Conservation (phyloP, 2,113 vertebrate genomes). For the Caretta caretta region DNA sequence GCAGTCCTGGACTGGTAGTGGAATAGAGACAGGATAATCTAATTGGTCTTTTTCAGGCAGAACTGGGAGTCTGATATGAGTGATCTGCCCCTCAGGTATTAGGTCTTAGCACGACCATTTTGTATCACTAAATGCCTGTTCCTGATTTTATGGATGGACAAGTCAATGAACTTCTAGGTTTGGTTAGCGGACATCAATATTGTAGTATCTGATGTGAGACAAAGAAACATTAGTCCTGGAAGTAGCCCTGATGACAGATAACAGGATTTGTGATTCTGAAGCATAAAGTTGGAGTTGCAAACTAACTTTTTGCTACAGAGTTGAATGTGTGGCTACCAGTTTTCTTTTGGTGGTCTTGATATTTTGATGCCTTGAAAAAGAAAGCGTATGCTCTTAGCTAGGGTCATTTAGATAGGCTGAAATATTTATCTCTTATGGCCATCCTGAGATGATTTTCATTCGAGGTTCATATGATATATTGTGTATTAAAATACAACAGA, state of each 20-base stretch:
- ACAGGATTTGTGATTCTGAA: constrained; percentile 68
- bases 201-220: constrained; percentile 61
- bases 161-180: constrained; percentile 74
- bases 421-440: not conserved
- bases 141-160: constrained; percentile 73
- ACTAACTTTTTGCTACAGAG: constrained; percentile 59
- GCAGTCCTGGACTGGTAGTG: constrained; percentile 71
- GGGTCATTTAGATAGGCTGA: not conserved
- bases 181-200: constrained; percentile 70
- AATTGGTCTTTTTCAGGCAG: constrained; percentile 74
- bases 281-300: constrained; percentile 63
- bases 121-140: constrained; percentile 74
- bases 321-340: constrained; percentile 39
- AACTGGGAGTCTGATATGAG: constrained; percentile 67
- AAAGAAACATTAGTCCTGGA: constrained; percentile 64
- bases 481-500: not conserved
- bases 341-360: constrained; percentile 29
- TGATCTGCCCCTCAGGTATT: constrained; percentile 73
- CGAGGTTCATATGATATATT: not conserved
- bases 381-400: not conserved
- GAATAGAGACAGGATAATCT: constrained; percentile 70
- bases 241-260: constrained; percentile 50
- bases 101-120: constrained; percentile 70
- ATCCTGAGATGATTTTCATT: not conserved
- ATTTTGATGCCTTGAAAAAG: not conserved